Conservation (phyloP, 2,888 invertebrate species). For the Anoplius nigerrimus region DNA sequence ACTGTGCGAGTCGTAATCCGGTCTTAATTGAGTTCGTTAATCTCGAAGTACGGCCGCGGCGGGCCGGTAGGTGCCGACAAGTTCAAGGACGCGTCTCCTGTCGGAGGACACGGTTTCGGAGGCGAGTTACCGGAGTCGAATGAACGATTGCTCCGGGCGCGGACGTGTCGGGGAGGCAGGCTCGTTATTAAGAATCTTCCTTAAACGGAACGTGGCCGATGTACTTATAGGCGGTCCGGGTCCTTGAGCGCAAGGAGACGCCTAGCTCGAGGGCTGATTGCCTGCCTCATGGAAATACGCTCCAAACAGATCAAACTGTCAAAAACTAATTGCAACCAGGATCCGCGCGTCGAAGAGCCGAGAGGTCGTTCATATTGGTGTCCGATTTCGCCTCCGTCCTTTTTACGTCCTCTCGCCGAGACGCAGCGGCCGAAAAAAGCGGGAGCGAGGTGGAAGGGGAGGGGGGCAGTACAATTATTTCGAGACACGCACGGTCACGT, state of each 20-base stretch:
- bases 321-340: conserved; percentile 51
- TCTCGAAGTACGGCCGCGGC: too few relatives aligned
- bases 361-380: conserved; percentile 29
- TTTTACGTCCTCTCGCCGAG: conserved; percentile 1
- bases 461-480: conserved; percentile 26
- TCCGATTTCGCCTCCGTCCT: background rate
- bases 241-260: conserved; percentile 49
- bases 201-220: conserved; percentile 50
- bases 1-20: too few relatives aligned
- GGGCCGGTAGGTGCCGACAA: conserved; percentile 5
- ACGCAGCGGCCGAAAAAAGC: conserved; percentile 1
- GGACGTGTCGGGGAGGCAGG: conserved; percentile 44
- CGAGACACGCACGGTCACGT: conserved; percentile 17
- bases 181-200: conserved; percentile 58
- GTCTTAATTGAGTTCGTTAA: too few relatives aligned
- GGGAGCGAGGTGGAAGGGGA: conserved; percentile 9
- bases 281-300: conserved; percentile 48
- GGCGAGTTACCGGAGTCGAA: conserved; percentile 31
- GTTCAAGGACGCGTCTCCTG: conserved; percentile 9
- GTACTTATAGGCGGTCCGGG: conserved; percentile 41
- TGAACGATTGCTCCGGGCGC: conserved; percentile 45
- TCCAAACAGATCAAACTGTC: conserved; percentile 51
- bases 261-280: conserved; percentile 57
- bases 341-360: conserved; percentile 33
- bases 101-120: conserved; percentile 11